phyloP scores from a whole-genome alignment of 1,140 invertebrate genomes.

The Venustaconcha ellipsiformis region DNA sequence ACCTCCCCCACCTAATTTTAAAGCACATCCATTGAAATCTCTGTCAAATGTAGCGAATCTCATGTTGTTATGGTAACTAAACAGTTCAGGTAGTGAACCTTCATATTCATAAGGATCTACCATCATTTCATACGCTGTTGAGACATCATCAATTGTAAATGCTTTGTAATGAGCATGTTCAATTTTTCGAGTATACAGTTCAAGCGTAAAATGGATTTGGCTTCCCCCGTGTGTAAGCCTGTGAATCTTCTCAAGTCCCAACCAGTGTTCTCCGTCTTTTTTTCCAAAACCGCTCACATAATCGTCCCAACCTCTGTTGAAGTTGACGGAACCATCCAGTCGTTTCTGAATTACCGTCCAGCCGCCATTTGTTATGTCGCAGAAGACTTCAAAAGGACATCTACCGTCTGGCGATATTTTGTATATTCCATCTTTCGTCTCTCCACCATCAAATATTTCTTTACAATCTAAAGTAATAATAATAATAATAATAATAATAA shows the following conservation, averaged over 20 bases:
- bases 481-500: background rate
- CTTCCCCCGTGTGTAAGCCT: constrained; percentile 16
- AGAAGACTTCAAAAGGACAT: constrained; percentile 20
- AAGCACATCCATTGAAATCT: background rate
- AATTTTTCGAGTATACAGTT: constrained; percentile 3
- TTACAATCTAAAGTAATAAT: constrained; percentile 17
- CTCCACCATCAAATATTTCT: constrained; percentile 11
- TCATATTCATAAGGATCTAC: constrained; percentile 12
- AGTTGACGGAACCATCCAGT: constrained; percentile 20
- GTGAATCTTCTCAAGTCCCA: constrained; percentile 25
- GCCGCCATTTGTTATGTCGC: constrained; percentile 21
- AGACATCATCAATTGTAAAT: constrained; percentile 7
- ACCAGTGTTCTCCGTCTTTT: constrained; percentile 14
- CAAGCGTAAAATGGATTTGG: constrained; percentile 19
- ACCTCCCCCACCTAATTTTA: constrained; percentile 5
- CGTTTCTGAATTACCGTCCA: constrained; percentile 23
- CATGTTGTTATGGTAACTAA: constrained; percentile 15
- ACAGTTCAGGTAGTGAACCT: constrained; percentile 6
- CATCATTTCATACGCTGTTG: constrained; percentile 13
- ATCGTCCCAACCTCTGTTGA: constrained; percentile 14
- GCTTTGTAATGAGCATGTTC: constrained; percentile 16
- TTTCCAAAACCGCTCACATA: constrained; percentile 25
- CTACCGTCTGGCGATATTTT: constrained; percentile 19
- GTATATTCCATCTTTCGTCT: constrained; percentile 6
- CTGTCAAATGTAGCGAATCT: constrained; percentile 23